These are phyloP conservation scores for Limulus polyphemus DNA, from an alignment of 2,888 invertebrate genomes.

Conservation along the genomic window DNA sequence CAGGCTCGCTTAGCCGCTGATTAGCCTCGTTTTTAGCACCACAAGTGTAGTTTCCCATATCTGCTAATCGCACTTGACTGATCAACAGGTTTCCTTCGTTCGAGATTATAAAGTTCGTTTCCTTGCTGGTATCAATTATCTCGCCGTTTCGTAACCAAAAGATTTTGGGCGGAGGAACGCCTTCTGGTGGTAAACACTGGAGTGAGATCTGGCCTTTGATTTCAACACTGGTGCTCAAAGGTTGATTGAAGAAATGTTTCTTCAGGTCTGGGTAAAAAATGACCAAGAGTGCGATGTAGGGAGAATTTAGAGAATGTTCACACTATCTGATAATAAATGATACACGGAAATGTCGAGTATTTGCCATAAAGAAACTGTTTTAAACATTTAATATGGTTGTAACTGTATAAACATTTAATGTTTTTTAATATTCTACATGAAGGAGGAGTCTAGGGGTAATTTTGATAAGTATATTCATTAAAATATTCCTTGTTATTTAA, in stretches of 20 bases:
- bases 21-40: conserved; percentile 86
- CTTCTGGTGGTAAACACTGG: conserved; percentile 73
- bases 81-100: conserved; percentile 52
- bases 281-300: too few species aligned
- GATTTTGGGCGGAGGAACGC: conserved; percentile 73
- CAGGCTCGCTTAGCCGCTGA: conserved; percentile 67
- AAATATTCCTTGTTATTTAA: too few species aligned
- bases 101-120: conserved; percentile 27
- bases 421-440: too few species aligned
- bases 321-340: too few species aligned
- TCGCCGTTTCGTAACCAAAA: conserved; percentile 71
- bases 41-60: conserved; percentile 92
- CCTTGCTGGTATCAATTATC: conserved; percentile 44
- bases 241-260: conserved; percentile 73
- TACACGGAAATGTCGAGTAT: too few species aligned
- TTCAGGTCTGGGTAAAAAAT: conserved; percentile 53
- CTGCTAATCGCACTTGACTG: conserved; percentile 63
- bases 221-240: conserved; percentile 51
- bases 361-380: too few species aligned
- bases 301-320: too few species aligned
- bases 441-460: too few species aligned
- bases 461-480: too few species aligned
- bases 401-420: too few species aligned
- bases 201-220: conserved; percentile 70
- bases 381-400: too few species aligned